Conservation (phyloP, 2,797 vertebrate species). For the Sebastes matsubarae region DNA sequence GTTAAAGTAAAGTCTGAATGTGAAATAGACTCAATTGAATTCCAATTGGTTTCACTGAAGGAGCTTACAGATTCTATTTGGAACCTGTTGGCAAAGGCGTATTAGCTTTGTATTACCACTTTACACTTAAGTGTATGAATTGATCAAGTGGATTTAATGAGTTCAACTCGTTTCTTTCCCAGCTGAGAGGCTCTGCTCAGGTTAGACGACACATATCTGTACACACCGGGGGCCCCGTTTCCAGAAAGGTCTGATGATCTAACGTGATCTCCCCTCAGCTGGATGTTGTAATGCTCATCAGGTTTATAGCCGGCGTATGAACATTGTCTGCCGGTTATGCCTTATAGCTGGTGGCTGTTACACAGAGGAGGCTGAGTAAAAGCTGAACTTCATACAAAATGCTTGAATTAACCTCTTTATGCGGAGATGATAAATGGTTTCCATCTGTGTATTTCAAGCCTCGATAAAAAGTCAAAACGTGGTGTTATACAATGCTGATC, state of each 20-base stretch:
- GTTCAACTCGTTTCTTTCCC: conserved; percentile 6
- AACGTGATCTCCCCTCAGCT: not conserved
- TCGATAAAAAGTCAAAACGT: not conserved
- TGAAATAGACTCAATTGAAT: conserved; percentile 47
- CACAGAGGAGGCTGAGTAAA: not conserved
- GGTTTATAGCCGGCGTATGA: not conserved
- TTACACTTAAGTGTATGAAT: conserved; percentile 33
- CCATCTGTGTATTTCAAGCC: not conserved
- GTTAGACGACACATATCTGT: not conserved
- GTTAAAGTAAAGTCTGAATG: conserved; percentile 40
- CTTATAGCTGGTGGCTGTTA: not conserved
- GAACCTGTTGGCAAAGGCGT: conserved; percentile 34
- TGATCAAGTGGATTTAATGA: conserved; percentile 50
- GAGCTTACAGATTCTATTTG: conserved; percentile 39
- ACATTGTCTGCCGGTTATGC: not conserved
- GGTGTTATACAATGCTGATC: not conserved
- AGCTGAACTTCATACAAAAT: not conserved
- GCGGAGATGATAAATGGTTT: not conserved
- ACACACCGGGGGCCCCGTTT: not conserved
- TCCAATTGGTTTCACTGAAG: conserved; percentile 44
- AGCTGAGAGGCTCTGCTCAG: conserved; percentile 14
- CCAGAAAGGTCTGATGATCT: not conserved
- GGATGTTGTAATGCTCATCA: not conserved
- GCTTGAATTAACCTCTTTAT: not conserved
- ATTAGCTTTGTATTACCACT: conserved; percentile 54